Percentiles rank a stretch among this genome's conserved stretches.
Conservation (phyloP, 1,140 invertebrate species). For the Ostrea edulis region DNA sequence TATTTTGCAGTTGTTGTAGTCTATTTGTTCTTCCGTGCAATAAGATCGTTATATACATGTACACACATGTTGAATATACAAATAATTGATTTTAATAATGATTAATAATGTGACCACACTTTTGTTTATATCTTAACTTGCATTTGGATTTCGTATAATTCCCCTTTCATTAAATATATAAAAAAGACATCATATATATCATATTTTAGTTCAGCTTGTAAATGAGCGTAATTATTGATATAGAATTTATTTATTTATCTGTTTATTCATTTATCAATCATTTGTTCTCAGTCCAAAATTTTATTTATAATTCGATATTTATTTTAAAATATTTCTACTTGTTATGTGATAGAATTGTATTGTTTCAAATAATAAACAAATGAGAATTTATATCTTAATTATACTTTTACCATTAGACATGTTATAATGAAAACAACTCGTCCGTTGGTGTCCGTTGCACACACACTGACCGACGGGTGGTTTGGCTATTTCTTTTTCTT, state of each 20-base stretch:
- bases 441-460: no score
- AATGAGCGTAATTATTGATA: not conserved
- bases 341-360: not conserved
- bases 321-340: not conserved
- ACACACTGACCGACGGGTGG: no score
- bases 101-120: not conserved
- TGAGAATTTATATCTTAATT: not conserved
- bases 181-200: not conserved
- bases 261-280: no score
- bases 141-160: not conserved
- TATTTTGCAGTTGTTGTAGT: slow-evolving; percentile 2
- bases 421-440: no score
- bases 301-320: not conserved
- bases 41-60: not conserved
- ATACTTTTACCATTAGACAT: no score
- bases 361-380: not conserved
- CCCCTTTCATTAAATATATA: no score
- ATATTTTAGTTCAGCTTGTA: not conserved
- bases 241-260: not conserved
- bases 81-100: not conserved
- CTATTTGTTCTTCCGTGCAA: not conserved
- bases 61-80: not conserved
- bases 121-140: not conserved
- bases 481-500: no score
- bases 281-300: not conserved